Evolutionary conservation across 2,888 invertebrate species (phyloP).

Genomic region (Conus canariensis): DNA sequence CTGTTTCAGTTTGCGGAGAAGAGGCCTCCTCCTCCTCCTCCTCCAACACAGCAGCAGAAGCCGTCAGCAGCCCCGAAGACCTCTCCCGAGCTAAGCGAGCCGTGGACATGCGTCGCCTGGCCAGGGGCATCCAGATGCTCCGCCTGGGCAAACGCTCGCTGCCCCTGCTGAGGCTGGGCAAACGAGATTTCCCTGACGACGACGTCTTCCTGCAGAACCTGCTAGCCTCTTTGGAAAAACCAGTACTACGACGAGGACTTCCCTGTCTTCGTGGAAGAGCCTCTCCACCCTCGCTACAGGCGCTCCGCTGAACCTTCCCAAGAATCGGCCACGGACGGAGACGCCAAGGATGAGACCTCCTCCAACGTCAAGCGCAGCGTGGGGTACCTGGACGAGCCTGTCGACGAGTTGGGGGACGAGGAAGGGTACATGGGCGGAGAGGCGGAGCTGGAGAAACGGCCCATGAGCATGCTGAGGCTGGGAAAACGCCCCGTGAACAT

Average conservation of each 20-base stretch:
- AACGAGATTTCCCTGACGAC: slow-evolving; percentile 43
- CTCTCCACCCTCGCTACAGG: slow-evolving; percentile 11
- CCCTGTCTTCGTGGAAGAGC: slow-evolving; percentile 14
- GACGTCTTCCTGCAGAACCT: neutral
- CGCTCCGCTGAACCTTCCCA: slow-evolving; percentile 16
- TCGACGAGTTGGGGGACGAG: neutral
- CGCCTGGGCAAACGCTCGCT: slow-evolving; percentile 65
- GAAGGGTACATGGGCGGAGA: neutral
- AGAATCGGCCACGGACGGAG: neutral
- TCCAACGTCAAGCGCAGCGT: neutral
- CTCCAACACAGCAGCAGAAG: neutral
- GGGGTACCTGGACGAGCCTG: neutral
- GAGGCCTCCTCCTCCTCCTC: neutral
- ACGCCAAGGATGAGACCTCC: neutral
- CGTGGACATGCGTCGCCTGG: slow-evolving; percentile 62
- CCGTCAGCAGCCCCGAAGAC: neutral
- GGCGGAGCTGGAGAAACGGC: slow-evolving; percentile 62
- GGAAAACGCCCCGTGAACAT: slow-evolving; percentile 56
- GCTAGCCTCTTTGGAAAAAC: neutral
- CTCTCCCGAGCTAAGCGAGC: slow-evolving; percentile 20
- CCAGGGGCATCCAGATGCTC: slow-evolving; percentile 67
- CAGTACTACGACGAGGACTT: slow-evolving; percentile 11
- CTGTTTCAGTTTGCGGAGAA: neutral
- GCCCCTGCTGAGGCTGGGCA: slow-evolving; percentile 60
- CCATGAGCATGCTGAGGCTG: slow-evolving; percentile 68